These are phyloP conservation scores for Ranitomeya imitator DNA, from an alignment of 2,113 vertebrate species.

Conservation along the genomic window DNA sequence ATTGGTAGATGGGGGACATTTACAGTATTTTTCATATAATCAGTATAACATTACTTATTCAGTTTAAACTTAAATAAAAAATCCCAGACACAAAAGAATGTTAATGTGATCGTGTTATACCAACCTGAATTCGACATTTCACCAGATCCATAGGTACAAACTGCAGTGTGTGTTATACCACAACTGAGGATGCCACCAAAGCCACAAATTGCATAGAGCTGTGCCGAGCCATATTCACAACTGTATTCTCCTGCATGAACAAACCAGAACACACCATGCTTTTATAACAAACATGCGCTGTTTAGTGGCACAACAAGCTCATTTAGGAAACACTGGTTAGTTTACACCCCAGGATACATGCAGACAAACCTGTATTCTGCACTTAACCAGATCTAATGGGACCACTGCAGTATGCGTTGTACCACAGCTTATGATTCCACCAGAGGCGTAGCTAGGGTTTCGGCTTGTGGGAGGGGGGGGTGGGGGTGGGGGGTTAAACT, in stretches of 20 bases:
- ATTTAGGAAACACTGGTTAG: conserved; percentile 24
- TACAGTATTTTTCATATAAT: too few relatives aligned
- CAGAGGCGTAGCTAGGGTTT: conserved; percentile 67
- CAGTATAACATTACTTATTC: too few relatives aligned
- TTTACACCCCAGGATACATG: conserved; percentile 59
- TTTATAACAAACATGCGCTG: conserved; percentile 67
- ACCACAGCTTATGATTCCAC: conserved; percentile 99
- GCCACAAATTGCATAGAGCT: conserved; percentile 96
- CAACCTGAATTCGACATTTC: conserved; percentile 98
- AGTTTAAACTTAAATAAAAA: too few relatives aligned
- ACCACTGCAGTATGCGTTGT: conserved; percentile 97
- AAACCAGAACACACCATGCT: conserved; percentile 80
- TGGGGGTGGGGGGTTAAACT: too few relatives aligned
- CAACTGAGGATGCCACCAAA: conserved; percentile 98
- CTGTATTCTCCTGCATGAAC: conserved; percentile 84
- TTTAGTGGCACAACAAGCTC: conserved; percentile 37
- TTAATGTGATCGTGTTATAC: conserved; percentile 68
- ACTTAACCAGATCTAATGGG: conserved; percentile 98
- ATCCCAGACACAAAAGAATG: background rate
- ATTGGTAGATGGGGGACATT: too few relatives aligned
- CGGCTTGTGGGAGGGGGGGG: too few relatives aligned
- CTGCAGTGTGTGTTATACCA: conserved; percentile 94
- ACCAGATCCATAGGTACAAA: conserved; percentile 97
- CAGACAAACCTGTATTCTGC: conserved; percentile 96
- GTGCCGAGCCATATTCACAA: conserved; percentile 93